Percentiles rank a stretch among this genome's conserved stretches.
Evolutionary conservation across 2,888 invertebrate genomes (phyloP).

Genomic region (Alitta virens): DNA sequence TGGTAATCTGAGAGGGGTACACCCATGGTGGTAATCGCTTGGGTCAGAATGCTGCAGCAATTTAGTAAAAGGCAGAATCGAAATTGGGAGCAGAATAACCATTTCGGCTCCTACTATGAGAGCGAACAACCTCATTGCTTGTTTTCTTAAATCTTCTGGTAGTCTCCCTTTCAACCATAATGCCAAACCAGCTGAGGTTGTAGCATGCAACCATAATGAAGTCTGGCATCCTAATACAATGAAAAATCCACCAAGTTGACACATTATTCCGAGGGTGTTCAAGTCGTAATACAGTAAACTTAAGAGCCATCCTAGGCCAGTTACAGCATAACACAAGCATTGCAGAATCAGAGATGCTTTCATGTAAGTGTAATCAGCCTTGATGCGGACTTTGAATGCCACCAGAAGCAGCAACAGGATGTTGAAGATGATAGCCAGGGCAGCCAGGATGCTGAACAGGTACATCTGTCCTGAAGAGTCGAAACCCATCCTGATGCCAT

Average conservation of each 20-base stretch:
- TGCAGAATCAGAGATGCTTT: constrained; percentile 6
- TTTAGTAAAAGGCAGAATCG: constrained; percentile 14
- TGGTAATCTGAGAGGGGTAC: constrained; percentile 12
- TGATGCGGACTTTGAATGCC: constrained; percentile 1
- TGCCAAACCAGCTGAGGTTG: not conserved
- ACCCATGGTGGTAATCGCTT: constrained; percentile 9
- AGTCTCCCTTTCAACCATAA: constrained; percentile 5
- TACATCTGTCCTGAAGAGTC: constrained; percentile 8
- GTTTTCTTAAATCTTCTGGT: constrained; percentile 7
- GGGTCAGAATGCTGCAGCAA: constrained; percentile 2
- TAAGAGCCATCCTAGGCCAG: constrained; percentile 8
- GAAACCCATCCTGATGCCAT: too few species aligned
- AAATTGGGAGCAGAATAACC: constrained; percentile 8
- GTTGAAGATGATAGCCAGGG: constrained; percentile 7
- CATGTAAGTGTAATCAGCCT: constrained; percentile 3
- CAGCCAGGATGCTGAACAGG: constrained; percentile 7
- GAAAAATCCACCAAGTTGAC: constrained; percentile 14
- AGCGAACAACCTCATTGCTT: constrained; percentile 2
- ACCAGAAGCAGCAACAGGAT: constrained; percentile 11
- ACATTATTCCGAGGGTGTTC: not conserved
- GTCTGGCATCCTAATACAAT: constrained; percentile 12
- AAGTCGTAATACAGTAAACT: constrained; percentile 9
- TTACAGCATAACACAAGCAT: constrained; percentile 1
- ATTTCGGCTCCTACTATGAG: constrained; percentile 3
- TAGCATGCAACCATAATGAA: constrained; percentile 10